A percentile compares a stretch with the other conserved stretches of the same genome.
phyloP scores from a whole-genome alignment of 1,140 invertebrate genomes.

The Aphelenchoides fujianensis region DNA sequence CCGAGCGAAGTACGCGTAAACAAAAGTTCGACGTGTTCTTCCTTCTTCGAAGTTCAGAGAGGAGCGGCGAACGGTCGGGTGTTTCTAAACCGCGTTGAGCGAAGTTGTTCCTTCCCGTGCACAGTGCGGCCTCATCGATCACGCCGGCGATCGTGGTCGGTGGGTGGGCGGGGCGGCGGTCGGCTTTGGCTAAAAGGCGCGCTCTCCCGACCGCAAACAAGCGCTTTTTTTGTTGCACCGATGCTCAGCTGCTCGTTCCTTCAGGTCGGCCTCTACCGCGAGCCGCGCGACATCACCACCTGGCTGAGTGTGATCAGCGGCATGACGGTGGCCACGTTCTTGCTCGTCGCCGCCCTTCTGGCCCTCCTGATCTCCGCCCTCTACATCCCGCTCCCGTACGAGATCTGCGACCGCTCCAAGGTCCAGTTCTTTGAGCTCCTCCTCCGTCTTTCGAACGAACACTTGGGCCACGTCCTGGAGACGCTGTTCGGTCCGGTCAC shows the following conservation, averaged over 20 bases:
- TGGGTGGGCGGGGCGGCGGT: too few species aligned
- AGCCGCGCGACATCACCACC: not conserved
- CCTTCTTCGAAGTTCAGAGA: too few species aligned
- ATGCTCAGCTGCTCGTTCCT: not conserved
- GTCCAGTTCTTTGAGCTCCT: slow-evolving; percentile 54
- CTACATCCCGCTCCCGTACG: slow-evolving; percentile 48
- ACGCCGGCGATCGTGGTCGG: too few species aligned
- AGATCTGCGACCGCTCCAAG: slow-evolving; percentile 52
- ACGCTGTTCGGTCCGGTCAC: slow-evolving; percentile 38
- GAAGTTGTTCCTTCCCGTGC: too few species aligned
- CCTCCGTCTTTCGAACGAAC: slow-evolving; percentile 53
- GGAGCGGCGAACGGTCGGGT: too few species aligned
- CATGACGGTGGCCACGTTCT: slow-evolving; percentile 37
- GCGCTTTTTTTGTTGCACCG: too few species aligned
- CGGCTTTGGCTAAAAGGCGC: too few species aligned
- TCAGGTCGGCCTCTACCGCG: slow-evolving; percentile 10
- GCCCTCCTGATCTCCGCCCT: slow-evolving; percentile 39
- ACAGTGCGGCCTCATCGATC: too few species aligned
- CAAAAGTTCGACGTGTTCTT: too few species aligned
- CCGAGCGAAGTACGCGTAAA: too few species aligned
- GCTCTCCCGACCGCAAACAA: too few species aligned
- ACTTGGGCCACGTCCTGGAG: slow-evolving; percentile 54
- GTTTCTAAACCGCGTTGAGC: too few species aligned
- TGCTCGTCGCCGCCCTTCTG: slow-evolving; percentile 42
- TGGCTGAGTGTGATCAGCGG: slow-evolving; percentile 32